Evolutionary conservation across 1,140 invertebrate genomes (phyloP), one percentile per base, ranked within the genome.

Genomic region (Brachionus rotundiformis): DNA sequence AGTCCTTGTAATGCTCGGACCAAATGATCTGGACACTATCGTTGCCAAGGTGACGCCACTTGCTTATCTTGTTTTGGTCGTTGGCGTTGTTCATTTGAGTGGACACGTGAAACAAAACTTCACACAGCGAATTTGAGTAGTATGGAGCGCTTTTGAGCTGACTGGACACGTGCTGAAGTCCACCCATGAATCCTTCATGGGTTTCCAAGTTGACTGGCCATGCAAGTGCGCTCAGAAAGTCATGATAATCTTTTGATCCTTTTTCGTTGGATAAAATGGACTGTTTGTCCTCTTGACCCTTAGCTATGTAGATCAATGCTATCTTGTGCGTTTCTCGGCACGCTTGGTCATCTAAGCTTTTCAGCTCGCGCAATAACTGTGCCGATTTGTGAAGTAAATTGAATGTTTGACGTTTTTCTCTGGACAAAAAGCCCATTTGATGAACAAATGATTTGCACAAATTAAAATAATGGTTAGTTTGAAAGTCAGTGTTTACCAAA

Each of bases 21-120:
- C 97, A 99, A 13, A 99, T 95, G 82, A 99, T 96, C 86, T 99
- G 96, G 39, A 99, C 94, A 89, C 99, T 97, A 89, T 99, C 97
- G 88, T 99, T 99, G 49, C 96, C 96, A 73, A 98, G 89, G 90
- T 98, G 96, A 10, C 94, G 91, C 23, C 95, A 95, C 93, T 95
- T 84, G 11, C 87, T 83, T 41, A 82, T 80, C 82, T 96, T 90
- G 84, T 83, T 85, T 27, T 85, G 88, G 19, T 86, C 86, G 77
- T 86, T 86, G 75, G 83, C 87, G 11, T 93, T 92, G 0, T 93
- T 94, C 93, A 99, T 97, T 83, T 95, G 90, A 1, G 98, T 99
- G n/a, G 96, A 94, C 29, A 99, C 96, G 88, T 99, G 98, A 88
- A 97, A 99, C n/a, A 92, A 87, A 27, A 94, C 92, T 88, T 96